These are phyloP conservation scores for Pimpla rufipes DNA, from an alignment of 2,888 invertebrate species.

Conservation along the genomic window DNA sequence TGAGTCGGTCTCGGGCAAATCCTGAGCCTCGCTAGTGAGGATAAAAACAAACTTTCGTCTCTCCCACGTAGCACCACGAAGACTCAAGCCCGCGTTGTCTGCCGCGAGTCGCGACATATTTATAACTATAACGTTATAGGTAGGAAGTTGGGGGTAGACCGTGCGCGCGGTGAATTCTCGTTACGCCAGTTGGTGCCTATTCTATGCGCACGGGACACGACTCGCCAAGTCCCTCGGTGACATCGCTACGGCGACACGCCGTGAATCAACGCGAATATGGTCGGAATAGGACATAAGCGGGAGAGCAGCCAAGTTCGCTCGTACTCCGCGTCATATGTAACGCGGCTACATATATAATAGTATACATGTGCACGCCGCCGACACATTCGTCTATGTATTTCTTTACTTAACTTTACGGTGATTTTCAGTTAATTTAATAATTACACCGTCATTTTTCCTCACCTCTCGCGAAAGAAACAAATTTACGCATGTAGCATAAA, in stretches of 20 bases:
- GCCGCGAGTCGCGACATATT: constrained; percentile 47
- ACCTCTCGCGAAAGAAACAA: constrained; percentile 25
- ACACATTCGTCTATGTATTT: too few species aligned
- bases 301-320: constrained; percentile 34
- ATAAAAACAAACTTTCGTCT: constrained; percentile 58
- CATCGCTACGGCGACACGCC: constrained; percentile 22
- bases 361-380: too few species aligned
- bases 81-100: background rate
- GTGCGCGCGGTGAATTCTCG: constrained; percentile 30
- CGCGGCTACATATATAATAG: too few species aligned
- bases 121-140: constrained; percentile 47
- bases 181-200: constrained; percentile 30
- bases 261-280: too few species aligned
- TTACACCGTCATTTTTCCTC: too few species aligned
- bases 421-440: too few species aligned
- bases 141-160: constrained; percentile 37
- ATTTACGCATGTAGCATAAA: background rate
- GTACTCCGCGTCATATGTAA: constrained; percentile 25
- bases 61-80: constrained; percentile 53
- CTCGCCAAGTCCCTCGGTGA: constrained; percentile 22
- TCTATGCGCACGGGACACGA: constrained; percentile 28
- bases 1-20: background rate
- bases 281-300: constrained; percentile 50
- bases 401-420: too few species aligned
- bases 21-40: constrained; percentile 21